Base-by-base conservation (phyloP, 2,888 invertebrate species). In the Watsonalla binaria region DNA sequence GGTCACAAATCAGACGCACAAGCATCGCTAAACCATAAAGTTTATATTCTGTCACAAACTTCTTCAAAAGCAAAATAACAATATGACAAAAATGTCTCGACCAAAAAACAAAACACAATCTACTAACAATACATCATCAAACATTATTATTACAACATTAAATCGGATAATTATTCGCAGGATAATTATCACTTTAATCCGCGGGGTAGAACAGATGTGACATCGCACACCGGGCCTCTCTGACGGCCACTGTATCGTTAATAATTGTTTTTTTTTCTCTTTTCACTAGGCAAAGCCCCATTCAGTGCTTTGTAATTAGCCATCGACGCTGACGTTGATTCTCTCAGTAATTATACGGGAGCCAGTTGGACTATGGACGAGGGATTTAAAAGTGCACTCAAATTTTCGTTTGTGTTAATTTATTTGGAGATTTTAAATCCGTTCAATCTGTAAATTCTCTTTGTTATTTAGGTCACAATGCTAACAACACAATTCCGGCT, bases 111-210 rank as follows among this genome's bases (percentile, higher is more conserved):
- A 37, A 48, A 48, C 7, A 8, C 14, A 37, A 63, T 65, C 63
- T 69, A 54, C 64, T 65, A 64, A 68, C 63, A 65, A 72, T 52
- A 47, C 47, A 51, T 50, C 71, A 74, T 66, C 65, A 62, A 53
- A 60, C 62, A 68, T 76, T 74, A 72, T 73, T 72, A 67, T 72
- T 74, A 72, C 60, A 61, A 69, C 69, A 73, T 75, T 70, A 87
- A 89, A 90, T 87, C 88, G 86, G 84, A 83, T 90, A 90, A 90
- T 90, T 90, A 90, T 80, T 72, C 73, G 72, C 79, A 76, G 83
- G 88, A 88, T 90, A 90, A 90, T 90, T 89, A 90, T 87, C 86
- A 84, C 78, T 78, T 65, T 88, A 90, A 90, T 90, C 90, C 89
- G 74, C 74, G 71, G 79, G 84, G 78, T 77, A 66, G 73, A 85